Conservation (phyloP, 2,113 vertebrate species). For the Dolichotis patagonum region DNA sequence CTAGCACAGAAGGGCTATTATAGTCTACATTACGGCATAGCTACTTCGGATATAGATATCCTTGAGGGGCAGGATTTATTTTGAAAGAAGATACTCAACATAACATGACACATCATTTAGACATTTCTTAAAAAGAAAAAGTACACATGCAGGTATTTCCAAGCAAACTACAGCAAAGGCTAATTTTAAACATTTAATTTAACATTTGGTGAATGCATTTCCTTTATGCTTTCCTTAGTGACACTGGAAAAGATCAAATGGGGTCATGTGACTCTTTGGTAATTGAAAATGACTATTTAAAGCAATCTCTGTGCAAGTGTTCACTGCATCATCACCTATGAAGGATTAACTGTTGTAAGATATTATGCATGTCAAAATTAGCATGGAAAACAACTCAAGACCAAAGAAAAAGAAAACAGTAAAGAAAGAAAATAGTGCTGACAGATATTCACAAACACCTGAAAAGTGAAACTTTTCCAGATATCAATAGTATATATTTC, state of each 20-base stretch:
- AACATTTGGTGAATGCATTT: constrained; percentile 60
- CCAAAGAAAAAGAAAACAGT: constrained; percentile 29
- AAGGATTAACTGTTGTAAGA: constrained; percentile 54
- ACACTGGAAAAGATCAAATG: constrained; percentile 34
- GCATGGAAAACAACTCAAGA: constrained; percentile 37
- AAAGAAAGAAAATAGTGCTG: constrained; percentile 26
- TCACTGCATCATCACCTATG: constrained; percentile 53
- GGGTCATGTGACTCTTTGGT: constrained; percentile 1
- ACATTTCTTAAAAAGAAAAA: constrained; percentile 79
- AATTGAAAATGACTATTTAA: constrained; percentile 54
- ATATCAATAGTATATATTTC: constrained; percentile 75
- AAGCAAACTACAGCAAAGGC: constrained; percentile 79
- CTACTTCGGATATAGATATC: constrained; percentile 88
- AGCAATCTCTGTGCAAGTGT: constrained; percentile 33
- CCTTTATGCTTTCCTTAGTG: constrained; percentile 52
- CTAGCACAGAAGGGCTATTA: constrained; percentile 90
- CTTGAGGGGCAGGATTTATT: constrained; percentile 89
- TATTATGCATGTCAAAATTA: constrained; percentile 29
- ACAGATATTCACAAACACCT: constrained; percentile 72
- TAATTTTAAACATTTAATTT: constrained; percentile 76
- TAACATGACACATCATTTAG: constrained; percentile 88
- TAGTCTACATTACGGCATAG: constrained; percentile 88
- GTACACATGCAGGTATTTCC: constrained; percentile 83
- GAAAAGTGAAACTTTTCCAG: constrained; percentile 77
- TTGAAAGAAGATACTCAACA: constrained; percentile 88